Percentiles rank a stretch among this genome's conserved stretches.
These are phyloP conservation scores for Sebastolobus altivelis DNA, from an alignment of 2,797 vertebrate species.

Conservation along the genomic window DNA sequence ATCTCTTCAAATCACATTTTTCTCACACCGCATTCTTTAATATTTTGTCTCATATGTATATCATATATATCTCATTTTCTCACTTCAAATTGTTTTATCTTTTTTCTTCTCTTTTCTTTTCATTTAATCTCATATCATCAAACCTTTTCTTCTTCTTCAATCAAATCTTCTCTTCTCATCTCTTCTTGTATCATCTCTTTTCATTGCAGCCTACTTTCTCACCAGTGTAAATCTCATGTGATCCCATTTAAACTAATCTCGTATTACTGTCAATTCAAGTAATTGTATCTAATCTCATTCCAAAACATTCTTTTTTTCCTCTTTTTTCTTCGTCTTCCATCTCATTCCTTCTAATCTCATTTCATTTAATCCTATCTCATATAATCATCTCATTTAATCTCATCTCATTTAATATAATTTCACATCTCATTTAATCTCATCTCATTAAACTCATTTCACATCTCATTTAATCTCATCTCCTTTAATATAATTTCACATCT, in stretches of 20 bases:
- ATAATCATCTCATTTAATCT: too few species aligned
- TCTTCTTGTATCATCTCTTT: not conserved
- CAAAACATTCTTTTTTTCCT: too few species aligned
- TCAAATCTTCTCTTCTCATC: not conserved
- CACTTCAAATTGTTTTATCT: not conserved
- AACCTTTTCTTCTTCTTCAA: not conserved
- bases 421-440: too few species aligned
- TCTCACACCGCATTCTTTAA: not conserved
- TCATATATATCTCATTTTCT: not conserved
- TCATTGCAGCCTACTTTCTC: not conserved
- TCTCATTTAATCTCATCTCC: not conserved
- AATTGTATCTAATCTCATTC: not conserved
- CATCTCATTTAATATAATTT: too few species aligned
- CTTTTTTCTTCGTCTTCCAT: too few species aligned
- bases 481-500: too few species aligned
- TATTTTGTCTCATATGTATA: not conserved
- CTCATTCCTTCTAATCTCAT: too few species aligned
- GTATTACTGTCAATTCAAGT: not conserved
- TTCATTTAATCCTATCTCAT: too few species aligned
- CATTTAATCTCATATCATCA: not conserved
- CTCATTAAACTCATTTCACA: not conserved
- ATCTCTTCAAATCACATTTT: not conserved
- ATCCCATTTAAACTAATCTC: not conserved
- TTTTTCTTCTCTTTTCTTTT: not conserved
- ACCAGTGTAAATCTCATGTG: conserved; percentile 1